Base-by-base conservation (phyloP, 2,797 vertebrate species). In the Neopelma chrysocephalum region DNA sequence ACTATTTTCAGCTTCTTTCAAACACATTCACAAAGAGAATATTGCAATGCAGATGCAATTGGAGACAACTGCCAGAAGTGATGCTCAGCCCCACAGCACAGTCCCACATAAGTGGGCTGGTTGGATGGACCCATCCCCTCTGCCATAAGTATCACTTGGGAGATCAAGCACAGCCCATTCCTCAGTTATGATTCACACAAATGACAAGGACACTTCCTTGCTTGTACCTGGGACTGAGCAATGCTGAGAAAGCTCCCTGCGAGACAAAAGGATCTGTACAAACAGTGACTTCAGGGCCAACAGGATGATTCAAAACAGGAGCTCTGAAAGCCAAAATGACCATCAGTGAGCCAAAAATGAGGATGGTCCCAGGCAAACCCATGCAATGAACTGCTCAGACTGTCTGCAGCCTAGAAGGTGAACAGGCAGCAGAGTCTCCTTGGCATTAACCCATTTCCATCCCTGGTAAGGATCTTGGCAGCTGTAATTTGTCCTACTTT, bases 241-340 rank as follows among this genome's bases (percentile, higher is more conserved):
- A 70, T 23, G 75, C 88, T 70, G 53, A 95, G 54, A 83, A 87
- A 82, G 73, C 71, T 89, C 60, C 66, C 57, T 29, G 31, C 0
- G 3, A 86, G 50, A 81, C 50, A 90, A 56, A 71, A 60, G 32
- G 51, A 70, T 61, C 32, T 71, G 64, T 20, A 66, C 21, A 82
- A 72, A 57, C 78, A 87, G 21, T 0, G 3, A 61, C 60, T 61
- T 4, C 10, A 82, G 23, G 34, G 57, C 34, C 86, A 87, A 88
- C 86, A 69, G 1, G 9, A 62, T 71, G 61, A 92, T 57, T 71
- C 78, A 90, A 68, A 87, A 70, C 32, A 94, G 53, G 82, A 87
- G 53, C 42, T 91, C 51, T 85, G 80, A 58, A 89, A 78, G 83
- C 56, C 71, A 91, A 77, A 87, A 85, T 43, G 75, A 73, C 71